Conservation (phyloP, 1,140 invertebrate species). For the Spodoptera litura region DNA sequence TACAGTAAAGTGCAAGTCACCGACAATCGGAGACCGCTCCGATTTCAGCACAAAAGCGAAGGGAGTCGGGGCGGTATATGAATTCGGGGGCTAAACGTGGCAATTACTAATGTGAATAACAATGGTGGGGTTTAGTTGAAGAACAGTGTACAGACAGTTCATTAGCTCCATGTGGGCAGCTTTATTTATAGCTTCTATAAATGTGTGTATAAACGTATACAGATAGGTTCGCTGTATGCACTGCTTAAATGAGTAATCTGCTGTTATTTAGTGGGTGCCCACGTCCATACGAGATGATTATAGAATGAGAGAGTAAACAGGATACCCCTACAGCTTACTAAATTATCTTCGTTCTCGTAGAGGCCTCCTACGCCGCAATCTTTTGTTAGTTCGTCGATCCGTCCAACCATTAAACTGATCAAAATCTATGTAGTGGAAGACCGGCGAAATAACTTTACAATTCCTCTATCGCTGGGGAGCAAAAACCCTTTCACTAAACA, state of each 20-base stretch:
- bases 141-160: slow-evolving; percentile 47
- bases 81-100: slow-evolving; percentile 64
- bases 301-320: slow-evolving; percentile 34
- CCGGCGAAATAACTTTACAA: slow-evolving; percentile 16
- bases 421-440: slow-evolving; percentile 30
- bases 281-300: slow-evolving; percentile 7
- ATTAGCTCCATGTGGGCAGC: slow-evolving; percentile 49
- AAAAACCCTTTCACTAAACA: slow-evolving; percentile 25
- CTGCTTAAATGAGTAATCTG: slow-evolving; percentile 38
- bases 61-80: slow-evolving; percentile 56
- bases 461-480: slow-evolving; percentile 7
- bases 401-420: slow-evolving; percentile 31
- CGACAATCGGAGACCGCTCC: slow-evolving; percentile 72
- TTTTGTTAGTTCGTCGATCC: slow-evolving; percentile 21
- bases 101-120: slow-evolving; percentile 65
- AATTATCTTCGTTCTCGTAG: slow-evolving; percentile 32
- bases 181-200: slow-evolving; percentile 41
- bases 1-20: slow-evolving; percentile 77
- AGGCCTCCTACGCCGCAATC: slow-evolving; percentile 27
- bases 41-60: slow-evolving; percentile 77
- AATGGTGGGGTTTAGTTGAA: slow-evolving; percentile 63
- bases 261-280: slow-evolving; percentile 2
- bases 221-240: not conserved
- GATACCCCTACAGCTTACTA: slow-evolving; percentile 35
- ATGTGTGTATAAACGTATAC: slow-evolving; percentile 9